A percentile compares a stretch with the other conserved stretches of the same genome.
Evolutionary conservation across 1,140 invertebrate species (phyloP).

Genomic region (Drosophila micromelanica): DNA sequence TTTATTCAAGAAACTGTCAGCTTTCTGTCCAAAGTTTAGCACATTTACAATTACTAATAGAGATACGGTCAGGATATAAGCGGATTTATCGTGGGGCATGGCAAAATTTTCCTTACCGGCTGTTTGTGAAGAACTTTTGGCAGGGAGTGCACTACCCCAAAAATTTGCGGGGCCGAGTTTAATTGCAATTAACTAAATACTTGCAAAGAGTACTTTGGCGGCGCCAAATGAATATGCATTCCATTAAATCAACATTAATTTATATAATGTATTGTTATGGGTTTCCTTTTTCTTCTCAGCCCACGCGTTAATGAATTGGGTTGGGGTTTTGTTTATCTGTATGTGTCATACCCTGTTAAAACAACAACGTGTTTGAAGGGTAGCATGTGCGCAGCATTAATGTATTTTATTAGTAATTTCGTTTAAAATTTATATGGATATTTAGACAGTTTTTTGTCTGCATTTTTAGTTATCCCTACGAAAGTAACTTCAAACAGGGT

Average conservation of each 20-base stretch:
- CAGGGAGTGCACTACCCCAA: background rate
- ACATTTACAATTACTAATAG: conserved; percentile 8
- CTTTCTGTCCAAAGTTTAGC: conserved; percentile 7
- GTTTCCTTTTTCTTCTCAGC: conserved; percentile 2
- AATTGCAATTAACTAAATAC: conserved; percentile 81
- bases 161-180: conserved; percentile 36
- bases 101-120: background rate
- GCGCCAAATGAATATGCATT: conserved; percentile 74
- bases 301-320: conserved; percentile 3
- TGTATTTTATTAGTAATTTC: too few species aligned
- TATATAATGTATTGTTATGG: conserved; percentile 73
- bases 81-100: conserved; percentile 26
- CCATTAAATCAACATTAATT: conserved; percentile 81
- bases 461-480: too few species aligned
- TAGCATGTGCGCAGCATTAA: background rate
- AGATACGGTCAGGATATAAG: conserved; percentile 26
- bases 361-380: background rate
- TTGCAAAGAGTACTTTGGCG: conserved; percentile 45
- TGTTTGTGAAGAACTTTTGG: background rate
- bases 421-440: too few species aligned
- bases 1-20: conserved; percentile 23
- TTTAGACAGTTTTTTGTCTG: too few species aligned
- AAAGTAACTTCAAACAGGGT: conserved; percentile 10
- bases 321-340: background rate
- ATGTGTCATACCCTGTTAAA: conserved; percentile 10